Base-by-base conservation (phyloP, 2,797 vertebrate genomes). In the Morus bassanus region DNA sequence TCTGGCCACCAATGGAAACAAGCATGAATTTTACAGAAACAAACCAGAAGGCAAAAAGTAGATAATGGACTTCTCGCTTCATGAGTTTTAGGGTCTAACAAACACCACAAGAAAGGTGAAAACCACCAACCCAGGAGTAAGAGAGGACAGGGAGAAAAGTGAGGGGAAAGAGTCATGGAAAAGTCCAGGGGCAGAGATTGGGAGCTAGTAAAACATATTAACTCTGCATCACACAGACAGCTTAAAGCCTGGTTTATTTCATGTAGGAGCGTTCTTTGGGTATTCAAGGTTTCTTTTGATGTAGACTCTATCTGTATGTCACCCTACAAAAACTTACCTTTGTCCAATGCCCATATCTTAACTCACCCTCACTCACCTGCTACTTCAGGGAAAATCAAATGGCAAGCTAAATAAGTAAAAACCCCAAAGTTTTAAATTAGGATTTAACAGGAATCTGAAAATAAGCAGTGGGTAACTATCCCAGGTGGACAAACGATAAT, bases 141-240 rank as follows among this genome's bases (percentile, higher is more conserved):
- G 19, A 88, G 14, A 88, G 5, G 27, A 74, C 7, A 70, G 24
- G 15, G 18, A 60, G 4, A 70, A 70, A 83, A 67, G 10, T 33
- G 11, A 81, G 22, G 13, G 18, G 78, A 74, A 79, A 59, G 15
- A 64, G 10, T 0, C 4, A 21, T 18, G 18, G 15, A 65, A 63
- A 88, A 45, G 11, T 13, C 31, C 16, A 56, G 27, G 28, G 7
- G 1, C 19, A 74, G 13, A 77, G 16, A 25, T 39, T 3, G 3
- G 21, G 25, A 85, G 6, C 24, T 35, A 61, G 12, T 39, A 50
- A 74, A 39, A 57, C 30, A n/a, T 8, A 11, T 3, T 45, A 56
- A 27, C 18, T 35, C 4, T 64, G 10, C 23, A n/a, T 31, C 18
- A 2, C 25, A 57, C 0, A 8, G n/a, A 25, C 8, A 78, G 3